Evolutionary conservation across 2,797 vertebrate genomes (phyloP), one percentile per base, ranked within the genome.

Genomic region (Rachycentron canadum): DNA sequence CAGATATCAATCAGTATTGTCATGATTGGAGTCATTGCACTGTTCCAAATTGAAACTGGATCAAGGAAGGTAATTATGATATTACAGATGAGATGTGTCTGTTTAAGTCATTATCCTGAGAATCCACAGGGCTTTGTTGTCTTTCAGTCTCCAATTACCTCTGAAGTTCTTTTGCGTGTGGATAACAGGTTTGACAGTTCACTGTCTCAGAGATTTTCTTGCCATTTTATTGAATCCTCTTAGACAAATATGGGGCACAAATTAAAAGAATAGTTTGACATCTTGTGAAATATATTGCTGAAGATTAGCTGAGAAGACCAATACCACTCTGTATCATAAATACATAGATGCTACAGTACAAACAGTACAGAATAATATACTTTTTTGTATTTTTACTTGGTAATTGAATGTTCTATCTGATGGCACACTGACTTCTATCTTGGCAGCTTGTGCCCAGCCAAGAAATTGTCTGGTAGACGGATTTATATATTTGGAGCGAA

Each of bases 1-100:
- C 13, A 43, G 71, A 83, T 75, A 78, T 68, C 65, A 79, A 69
- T 69, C 68, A 63, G 36, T 11, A 16, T 76, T 41, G 41, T 71
- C 40, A 38, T 28, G 38, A 49, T 5, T 53, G 47, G 76, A 50
- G 68, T 75, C 53, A 50, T 64, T n/a, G 63, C n/a, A 4, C 43
- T 14, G 67, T 43, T 59, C 7, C 14, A 47, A 59, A 74, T 5
- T 61, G 65, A 68, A 79, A 69, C 56, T 50, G 23, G 56, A 71
- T 71, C 59, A 72, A 70, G 8, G 21, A 28, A 75, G 21, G 58
- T 28, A 53, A 32, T 78, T 65, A 69, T 36, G 14, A 69, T 25
- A 66, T 38, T 59, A 65, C 76, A 60, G 36, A 72, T 52, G 45
- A 69, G 28, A 79, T 61, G 45, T 23, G 73, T 4, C 16, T 36